phyloP scores from a whole-genome alignment of 2,113 vertebrate genomes.

The Elaphurus davidianus region DNA sequence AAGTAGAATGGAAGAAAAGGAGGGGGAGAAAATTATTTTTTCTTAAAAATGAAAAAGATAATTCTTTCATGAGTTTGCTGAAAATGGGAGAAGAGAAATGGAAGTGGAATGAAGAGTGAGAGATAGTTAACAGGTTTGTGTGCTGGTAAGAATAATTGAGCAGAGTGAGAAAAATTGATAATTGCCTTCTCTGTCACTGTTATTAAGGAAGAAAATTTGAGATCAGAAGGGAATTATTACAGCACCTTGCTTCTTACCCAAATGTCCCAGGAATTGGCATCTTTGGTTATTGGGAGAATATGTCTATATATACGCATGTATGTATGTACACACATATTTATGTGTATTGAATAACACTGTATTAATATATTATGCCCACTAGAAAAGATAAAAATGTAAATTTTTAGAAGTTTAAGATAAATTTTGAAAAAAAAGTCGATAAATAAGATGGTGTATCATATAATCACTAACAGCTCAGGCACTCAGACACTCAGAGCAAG shows the following conservation, averaged over 20 bases:
- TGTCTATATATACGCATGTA: fast-evolving
- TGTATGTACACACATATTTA: background rate
- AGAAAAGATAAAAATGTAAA: background rate
- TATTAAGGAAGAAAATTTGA: background rate
- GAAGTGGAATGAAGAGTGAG: background rate
- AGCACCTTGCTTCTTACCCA: background rate
- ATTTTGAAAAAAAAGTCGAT: background rate
- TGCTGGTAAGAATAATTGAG: background rate
- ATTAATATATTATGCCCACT: background rate
- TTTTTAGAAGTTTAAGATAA: background rate
- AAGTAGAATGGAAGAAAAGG: background rate
- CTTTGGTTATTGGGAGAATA: background rate
- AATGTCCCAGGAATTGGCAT: background rate
- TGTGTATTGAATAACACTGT: background rate
- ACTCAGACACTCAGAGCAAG: background rate
- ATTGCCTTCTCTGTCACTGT: background rate
- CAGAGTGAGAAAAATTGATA: background rate
- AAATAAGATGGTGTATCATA: background rate
- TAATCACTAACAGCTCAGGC: background rate
- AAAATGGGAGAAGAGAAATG: background rate
- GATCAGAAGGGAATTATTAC: background rate
- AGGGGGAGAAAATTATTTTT: background rate
- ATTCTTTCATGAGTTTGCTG: background rate
- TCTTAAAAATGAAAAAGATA: background rate
- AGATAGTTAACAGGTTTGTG: background rate